phyloP scores from a whole-genome alignment of 1,140 invertebrate genomes.

The Brachionus rubens region DNA sequence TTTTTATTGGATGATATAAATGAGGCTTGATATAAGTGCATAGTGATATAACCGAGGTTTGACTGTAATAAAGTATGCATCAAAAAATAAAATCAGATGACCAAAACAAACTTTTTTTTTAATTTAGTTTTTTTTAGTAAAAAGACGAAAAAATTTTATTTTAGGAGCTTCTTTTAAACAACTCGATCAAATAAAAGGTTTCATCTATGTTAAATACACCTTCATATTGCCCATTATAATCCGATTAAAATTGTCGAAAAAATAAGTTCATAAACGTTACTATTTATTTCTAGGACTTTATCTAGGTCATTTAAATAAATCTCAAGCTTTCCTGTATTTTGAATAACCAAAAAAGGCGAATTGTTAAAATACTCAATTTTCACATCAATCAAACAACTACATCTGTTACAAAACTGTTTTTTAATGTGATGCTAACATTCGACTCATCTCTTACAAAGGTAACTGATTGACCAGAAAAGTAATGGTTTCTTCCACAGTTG shows the following conservation, averaged over 20 bases:
- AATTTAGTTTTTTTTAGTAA: not conserved
- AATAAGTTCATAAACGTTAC: not conserved
- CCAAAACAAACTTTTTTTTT: no score
- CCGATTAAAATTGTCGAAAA: not conserved
- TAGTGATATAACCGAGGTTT: no score
- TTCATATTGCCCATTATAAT: not conserved
- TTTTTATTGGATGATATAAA: no score
- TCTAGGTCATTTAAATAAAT: not conserved
- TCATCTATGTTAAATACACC: not conserved
- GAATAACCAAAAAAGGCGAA: conserved; percentile 6
- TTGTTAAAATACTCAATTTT: not conserved
- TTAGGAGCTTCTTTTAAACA: not conserved
- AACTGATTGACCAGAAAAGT: not conserved
- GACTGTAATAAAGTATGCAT: no score
- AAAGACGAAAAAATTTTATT: not conserved
- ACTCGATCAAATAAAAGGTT: not conserved
- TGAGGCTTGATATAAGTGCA: no score
- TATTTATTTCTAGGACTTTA: not conserved
- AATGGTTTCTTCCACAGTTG: not conserved
- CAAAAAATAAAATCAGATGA: no score
- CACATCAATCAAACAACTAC: not conserved
- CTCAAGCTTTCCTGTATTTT: not conserved
- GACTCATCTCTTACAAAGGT: conserved; percentile 19
- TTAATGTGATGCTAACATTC: not conserved
- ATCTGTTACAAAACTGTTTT: not conserved